These are phyloP conservation scores for Rhopalosiphum nymphaeae DNA, from an alignment of 2,888 invertebrate species.

Conservation along the genomic window DNA sequence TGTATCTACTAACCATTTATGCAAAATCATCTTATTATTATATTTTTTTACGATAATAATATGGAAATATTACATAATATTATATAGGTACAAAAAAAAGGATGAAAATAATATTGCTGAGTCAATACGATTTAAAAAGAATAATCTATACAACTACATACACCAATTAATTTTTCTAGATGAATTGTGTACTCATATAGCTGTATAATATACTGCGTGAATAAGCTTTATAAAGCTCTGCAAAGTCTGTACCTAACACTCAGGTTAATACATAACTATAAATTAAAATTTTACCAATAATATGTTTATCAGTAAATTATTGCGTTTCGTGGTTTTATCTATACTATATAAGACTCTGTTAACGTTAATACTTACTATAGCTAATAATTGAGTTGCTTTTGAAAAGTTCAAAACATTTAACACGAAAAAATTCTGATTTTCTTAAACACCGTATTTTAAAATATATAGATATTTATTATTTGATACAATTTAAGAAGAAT, in stretches of 20 bases:
- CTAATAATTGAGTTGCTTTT: not conserved
- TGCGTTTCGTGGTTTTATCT: not conserved
- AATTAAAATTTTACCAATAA: not conserved
- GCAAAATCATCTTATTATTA: not conserved
- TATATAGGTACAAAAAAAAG: not conserved
- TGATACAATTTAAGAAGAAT: not conserved
- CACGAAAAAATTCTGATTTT: no score
- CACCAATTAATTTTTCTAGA: not conserved
- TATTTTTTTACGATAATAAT: not conserved
- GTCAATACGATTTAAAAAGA: not conserved
- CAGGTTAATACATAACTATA: not conserved
- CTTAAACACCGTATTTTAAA: not conserved
- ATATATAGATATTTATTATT: not conserved
- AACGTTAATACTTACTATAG: not conserved
- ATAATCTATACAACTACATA: not conserved
- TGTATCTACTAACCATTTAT: not conserved
- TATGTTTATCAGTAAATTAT: not conserved
- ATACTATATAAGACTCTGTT: no score
- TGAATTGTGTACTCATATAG: not conserved
- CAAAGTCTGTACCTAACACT: not conserved
- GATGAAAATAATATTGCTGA: not conserved
- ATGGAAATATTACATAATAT: not conserved
- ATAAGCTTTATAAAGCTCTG: not conserved
- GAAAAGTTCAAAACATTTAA: not conserved
- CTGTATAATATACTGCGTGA: not conserved